Base-by-base conservation (phyloP, 2,113 vertebrate genomes). In the Noctilio leporinus region DNA sequence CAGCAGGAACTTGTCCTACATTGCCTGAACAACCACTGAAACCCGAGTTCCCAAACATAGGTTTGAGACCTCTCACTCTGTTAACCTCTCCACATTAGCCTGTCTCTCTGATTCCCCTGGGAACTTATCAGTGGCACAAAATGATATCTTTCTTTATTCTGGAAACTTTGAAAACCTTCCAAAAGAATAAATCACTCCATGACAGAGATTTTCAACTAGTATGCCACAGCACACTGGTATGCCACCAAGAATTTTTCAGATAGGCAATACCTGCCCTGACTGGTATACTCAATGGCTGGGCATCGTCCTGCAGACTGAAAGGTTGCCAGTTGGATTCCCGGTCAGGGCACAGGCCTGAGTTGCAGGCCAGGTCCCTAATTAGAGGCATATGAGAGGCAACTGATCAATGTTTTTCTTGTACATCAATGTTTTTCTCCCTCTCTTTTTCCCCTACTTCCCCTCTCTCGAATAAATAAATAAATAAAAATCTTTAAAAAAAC, bases 151-250 rank as follows among this genome's bases (percentile, higher is more conserved):
- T 91, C 96, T 98, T 98, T 95, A 96, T 96, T 97, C 95, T 97
- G 83, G 95, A 97, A 97, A 97, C 95, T 22, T 94, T 95, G 84
- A 96, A 97, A 96, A 96, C 95, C 95, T 92, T 96, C 97, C 96
- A 94, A 93, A 97, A 97, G 92, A 97, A 98, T 98, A 98, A 98
- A 98, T 98, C 98, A 98, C 87, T 86, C 73, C 76, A 16, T 78
- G 94, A 93, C 45, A 76, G 73, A 4, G 73, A 51, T 76, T 76
- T 76, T n/a, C 30, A 51, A n/a, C 5, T 47, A 6, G 11, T 22
- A 19, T 76, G 73, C 45, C 33, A 10, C 30, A 76, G 59, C 26
- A 30, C 28, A 20, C 33, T 47, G 5, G 19, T 10, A 30, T 76
- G 73, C 26, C 11, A 2, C 47, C 57, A 62, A 30, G 57, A 62